phyloP scores from a whole-genome alignment of 2,113 vertebrate species.

The Cyphomyrus discorhynchus region DNA sequence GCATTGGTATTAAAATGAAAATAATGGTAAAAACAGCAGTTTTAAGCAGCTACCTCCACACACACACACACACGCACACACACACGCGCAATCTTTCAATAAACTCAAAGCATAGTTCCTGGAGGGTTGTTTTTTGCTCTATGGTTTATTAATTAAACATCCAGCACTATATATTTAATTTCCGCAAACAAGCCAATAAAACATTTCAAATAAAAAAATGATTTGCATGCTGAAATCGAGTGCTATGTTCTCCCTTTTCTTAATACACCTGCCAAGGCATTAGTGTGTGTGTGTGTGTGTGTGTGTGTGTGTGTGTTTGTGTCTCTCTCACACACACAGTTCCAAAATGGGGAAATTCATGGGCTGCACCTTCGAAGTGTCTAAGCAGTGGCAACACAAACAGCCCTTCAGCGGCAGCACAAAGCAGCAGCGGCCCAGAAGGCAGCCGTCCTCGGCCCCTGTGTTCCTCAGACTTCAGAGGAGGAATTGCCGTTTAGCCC shows the following conservation, averaged over 20 bases:
- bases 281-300: not conserved
- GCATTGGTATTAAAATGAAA: not conserved
- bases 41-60: not conserved
- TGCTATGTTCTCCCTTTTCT: not conserved
- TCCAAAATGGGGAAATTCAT: not conserved
- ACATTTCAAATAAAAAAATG: not conserved
- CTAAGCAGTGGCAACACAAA: not conserved
- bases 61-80: not conserved
- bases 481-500: constrained; percentile 17
- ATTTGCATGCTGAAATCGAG: not conserved
- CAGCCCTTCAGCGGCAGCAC: constrained; percentile 11
- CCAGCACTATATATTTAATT: constrained; percentile 8
- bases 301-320: not conserved
- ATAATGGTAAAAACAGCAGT: not conserved
- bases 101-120: constrained; percentile 1
- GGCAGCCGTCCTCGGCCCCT: not conserved
- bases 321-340: not conserved
- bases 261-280: not conserved
- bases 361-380: not conserved
- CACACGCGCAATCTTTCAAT: not conserved
- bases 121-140: not conserved
- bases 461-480: constrained; percentile 19
- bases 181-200: constrained; percentile 7
- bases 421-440: not conserved
- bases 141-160: constrained; percentile 4